These are phyloP conservation scores for Periophthalmus magnuspinnatus DNA, from an alignment of 2,797 vertebrate genomes.

Conservation along the genomic window DNA sequence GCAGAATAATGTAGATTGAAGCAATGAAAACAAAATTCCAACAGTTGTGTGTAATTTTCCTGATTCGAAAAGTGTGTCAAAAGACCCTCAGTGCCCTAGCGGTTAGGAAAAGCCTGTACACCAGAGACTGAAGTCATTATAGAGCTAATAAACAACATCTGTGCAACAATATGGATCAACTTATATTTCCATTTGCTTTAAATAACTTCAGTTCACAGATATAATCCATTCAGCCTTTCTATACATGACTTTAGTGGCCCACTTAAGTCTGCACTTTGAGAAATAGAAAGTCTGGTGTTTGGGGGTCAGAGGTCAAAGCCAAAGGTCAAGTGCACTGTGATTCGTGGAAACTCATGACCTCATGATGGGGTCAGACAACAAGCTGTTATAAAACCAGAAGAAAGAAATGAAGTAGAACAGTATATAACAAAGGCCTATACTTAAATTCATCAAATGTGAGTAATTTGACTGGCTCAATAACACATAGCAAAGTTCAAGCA, in stretches of 20 bases:
- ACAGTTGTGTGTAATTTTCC: not conserved
- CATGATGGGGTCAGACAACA: not conserved
- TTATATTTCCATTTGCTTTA: not conserved
- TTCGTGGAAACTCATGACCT: not conserved
- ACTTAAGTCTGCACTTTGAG: not conserved
- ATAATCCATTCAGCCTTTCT: not conserved
- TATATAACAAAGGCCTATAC: too few species aligned
- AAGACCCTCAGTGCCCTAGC: not conserved
- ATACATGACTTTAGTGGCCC: not conserved
- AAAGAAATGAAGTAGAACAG: not conserved
- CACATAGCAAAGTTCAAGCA: too few species aligned
- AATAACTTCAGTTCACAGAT: not conserved
- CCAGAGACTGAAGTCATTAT: not conserved
- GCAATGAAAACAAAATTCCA: not conserved
- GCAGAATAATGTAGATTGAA: not conserved
- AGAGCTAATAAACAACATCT: constrained; percentile 9
- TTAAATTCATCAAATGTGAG: too few species aligned
- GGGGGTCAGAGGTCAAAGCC: constrained; percentile 1
- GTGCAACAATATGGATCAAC: not conserved
- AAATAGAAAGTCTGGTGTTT: not conserved
- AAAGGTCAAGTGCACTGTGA: constrained; percentile 3
- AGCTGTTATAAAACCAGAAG: not conserved
- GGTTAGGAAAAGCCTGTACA: not conserved
- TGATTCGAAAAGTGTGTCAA: constrained; percentile 3
- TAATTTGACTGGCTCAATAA: too few species aligned